Evolutionary conservation across 2,113 vertebrate species (phyloP), one percentile per base, ranked within the genome.

Genomic region (Seriola aureovittata): DNA sequence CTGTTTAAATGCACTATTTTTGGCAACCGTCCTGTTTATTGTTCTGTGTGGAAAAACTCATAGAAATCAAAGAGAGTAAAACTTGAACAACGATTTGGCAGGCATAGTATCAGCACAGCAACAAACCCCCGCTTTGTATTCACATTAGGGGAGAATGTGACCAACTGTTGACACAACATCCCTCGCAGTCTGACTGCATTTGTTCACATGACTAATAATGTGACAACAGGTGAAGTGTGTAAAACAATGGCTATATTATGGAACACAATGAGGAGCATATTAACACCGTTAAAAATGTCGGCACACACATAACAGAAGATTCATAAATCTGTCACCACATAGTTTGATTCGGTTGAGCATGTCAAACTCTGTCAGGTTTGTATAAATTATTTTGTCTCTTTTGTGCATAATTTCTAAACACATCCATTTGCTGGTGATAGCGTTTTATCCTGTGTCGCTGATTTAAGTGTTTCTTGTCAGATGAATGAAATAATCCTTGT

Each of bases 211-310:
- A 65, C 17, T 50, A 58, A 74, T 21, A 54, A 34, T 64, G 48
- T 42, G 12, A 38, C 60, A 64, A 46, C 55, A 70, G 21, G 58
- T 64, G 58, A 71, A 5, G 23, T 46, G 44, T 62, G 29, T 29
- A 29, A 29, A 29, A 29, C 29, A 29, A 29, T 29, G 19, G 16
- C 23, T 74, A 16, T 16, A 44, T 34, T 42, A 50, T 52, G 34
- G 34, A 54, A 63, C 38, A 71, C 50, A 71, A 65, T 65, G 60
- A 48, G 52, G 60, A 58, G 52, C n/a, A 52, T 16, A 71, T 59
- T 48, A 70, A 25, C 65, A 48, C 50, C 29, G 10, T 58, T 67
- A 44, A 48, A 46, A 71, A 58, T 55, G 38, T 13, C 32, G 4
- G 5, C 44, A 29, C 48, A 50, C 25, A 14, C 21, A 23, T 42